A percentile compares a stretch with the other conserved stretches of the same genome.
phyloP scores from a whole-genome alignment of 2,113 vertebrate species.

The Coracopsis vasa region DNA sequence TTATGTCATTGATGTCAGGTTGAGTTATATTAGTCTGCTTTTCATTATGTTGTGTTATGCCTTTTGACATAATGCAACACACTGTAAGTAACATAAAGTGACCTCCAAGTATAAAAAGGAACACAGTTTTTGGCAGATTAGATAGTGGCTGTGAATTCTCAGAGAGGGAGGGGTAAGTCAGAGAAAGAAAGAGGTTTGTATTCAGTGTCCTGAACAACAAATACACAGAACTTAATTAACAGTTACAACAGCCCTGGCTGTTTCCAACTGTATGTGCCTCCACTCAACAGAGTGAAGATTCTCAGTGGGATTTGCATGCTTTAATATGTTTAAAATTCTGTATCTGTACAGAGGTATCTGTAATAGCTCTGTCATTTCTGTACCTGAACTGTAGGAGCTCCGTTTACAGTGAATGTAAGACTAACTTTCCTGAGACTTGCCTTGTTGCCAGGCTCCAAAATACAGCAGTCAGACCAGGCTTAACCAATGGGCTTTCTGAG shows the following conservation, averaged over 20 bases:
- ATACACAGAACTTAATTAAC: conserved; percentile 19
- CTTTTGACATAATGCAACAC: conserved; percentile 62
- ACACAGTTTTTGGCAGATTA: conserved; percentile 60
- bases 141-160: conserved; percentile 20
- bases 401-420: background rate
- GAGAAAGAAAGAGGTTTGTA: background rate
- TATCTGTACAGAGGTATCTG: background rate
- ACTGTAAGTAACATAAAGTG: conserved; percentile 69
- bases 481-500: background rate
- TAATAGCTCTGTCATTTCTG: background rate
- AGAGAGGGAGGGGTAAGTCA: conserved; percentile 4
- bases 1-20: conserved; percentile 56
- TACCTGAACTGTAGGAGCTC: background rate
- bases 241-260: background rate
- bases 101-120: conserved; percentile 63
- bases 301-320: background rate
- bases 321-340: background rate
- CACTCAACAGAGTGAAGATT: background rate
- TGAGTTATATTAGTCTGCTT: conserved; percentile 60
- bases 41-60: conserved; percentile 50
- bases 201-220: conserved; percentile 8
- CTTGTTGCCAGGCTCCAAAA: background rate
- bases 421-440: background rate
- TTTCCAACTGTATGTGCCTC: background rate
- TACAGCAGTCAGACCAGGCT: background rate